Evolutionary conservation across 2,113 vertebrate genomes (phyloP).

Genomic region (Notarius lentiginosus): DNA sequence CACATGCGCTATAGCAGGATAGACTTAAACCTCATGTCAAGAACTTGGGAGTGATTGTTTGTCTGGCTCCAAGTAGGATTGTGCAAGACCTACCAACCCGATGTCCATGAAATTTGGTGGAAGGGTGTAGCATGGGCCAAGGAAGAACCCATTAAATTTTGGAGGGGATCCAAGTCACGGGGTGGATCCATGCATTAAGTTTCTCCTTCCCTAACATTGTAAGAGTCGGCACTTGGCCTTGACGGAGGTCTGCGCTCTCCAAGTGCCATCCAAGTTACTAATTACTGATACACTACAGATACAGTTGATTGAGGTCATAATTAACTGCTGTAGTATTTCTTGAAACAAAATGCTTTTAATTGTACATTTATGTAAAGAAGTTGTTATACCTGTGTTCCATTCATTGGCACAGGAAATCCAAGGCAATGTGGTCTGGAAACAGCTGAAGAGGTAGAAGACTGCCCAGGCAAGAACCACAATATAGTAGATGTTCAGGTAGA

Average conservation of each 20-base stretch:
- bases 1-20: not conserved
- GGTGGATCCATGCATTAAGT: too few relatives aligned
- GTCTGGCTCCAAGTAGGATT: too few relatives aligned
- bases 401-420: slow-evolving; percentile 85
- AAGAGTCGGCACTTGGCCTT: too few relatives aligned
- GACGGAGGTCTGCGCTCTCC: too few relatives aligned
- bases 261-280: not conserved
- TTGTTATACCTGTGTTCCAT: slow-evolving; percentile 85
- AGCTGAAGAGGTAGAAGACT: slow-evolving; percentile 86
- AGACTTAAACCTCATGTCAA: not conserved
- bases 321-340: not conserved
- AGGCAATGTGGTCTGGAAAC: slow-evolving; percentile 80
- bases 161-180: too few relatives aligned
- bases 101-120: too few relatives aligned
- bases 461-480: slow-evolving; percentile 89
- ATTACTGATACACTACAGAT: not conserved
- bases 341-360: not conserved
- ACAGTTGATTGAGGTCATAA: not conserved
- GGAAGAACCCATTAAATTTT: too few relatives aligned
- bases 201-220: not conserved
- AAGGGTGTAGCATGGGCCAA: too few relatives aligned
- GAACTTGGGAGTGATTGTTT: not conserved
- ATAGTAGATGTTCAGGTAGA: slow-evolving; percentile 87
- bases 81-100: too few relatives aligned
- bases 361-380: not conserved